Percentiles rank a stretch among this genome's conserved stretches.
Evolutionary conservation across 1,140 invertebrate species (phyloP).

Genomic region (Daktulosphaira vitifoliae): DNA sequence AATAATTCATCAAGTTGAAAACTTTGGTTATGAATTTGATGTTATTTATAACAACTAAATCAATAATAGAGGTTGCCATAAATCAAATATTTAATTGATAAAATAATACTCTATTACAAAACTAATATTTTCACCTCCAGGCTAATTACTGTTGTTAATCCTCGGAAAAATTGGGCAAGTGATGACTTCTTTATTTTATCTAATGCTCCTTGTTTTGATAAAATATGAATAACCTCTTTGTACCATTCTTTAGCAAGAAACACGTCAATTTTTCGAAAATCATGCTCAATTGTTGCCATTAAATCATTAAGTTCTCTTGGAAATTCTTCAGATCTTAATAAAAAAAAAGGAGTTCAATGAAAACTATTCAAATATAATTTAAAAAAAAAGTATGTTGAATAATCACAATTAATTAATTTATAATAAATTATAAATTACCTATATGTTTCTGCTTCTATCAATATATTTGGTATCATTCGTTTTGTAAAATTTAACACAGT

Average conservation of each 20-base stretch:
- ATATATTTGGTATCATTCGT: no score
- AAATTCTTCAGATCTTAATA: conserved; percentile 14
- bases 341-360: neutral
- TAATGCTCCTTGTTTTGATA: neutral
- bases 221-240: conserved; percentile 12
- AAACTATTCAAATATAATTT: no score
- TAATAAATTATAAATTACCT: no score
- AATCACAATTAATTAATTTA: no score
- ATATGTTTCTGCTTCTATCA: conserved; percentile 14
- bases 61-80: no score
- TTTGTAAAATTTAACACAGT: no score
- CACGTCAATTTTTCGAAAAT: conserved; percentile 33
- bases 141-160: conserved; percentile 10
- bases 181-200: neutral
- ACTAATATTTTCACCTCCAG: neutral
- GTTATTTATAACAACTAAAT: no score
- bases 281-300: conserved; percentile 39
- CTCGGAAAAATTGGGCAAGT: conserved; percentile 5
- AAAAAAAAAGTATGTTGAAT: no score
- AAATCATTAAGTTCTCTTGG: conserved; percentile 18
- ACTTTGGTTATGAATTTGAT: no score
- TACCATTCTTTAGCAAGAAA: conserved; percentile 19
- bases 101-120: no score
- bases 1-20: no score
- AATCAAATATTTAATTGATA: no score